phyloP scores from a whole-genome alignment of 2,797 vertebrate genomes.

The Cynopterus sphinx region DNA sequence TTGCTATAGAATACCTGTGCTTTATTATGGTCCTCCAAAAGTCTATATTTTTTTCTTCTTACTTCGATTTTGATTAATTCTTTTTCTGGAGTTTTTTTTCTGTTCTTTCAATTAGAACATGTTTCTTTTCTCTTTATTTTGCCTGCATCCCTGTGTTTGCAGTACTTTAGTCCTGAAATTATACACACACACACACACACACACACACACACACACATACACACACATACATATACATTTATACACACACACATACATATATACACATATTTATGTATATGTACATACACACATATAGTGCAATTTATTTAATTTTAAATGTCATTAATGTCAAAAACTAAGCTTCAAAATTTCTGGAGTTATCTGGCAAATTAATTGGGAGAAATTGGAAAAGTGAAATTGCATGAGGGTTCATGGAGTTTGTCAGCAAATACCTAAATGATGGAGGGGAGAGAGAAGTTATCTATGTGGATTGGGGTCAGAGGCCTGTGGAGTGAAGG shows the following conservation, averaged over 20 bases:
- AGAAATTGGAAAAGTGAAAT: background rate
- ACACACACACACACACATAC: no score
- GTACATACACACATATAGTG: background rate
- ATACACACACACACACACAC: no score
- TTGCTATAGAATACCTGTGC: background rate
- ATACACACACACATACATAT: no score
- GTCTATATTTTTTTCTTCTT: background rate
- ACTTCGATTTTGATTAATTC: background rate
- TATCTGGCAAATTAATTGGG: background rate
- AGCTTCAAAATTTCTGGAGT: background rate
- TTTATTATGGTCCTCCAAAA: background rate
- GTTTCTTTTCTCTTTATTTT: no score
- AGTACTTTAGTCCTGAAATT: no score
- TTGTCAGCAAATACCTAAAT: background rate
- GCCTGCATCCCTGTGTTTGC: no score
- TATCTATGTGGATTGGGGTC: background rate
- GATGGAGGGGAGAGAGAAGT: background rate
- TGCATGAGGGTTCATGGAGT: background rate
- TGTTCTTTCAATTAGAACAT: no score
- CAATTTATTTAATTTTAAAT: conserved; percentile 25
- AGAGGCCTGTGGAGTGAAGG: background rate
- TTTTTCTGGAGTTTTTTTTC: no score
- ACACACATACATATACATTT: no score
- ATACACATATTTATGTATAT: no score
- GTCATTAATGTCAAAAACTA: background rate